Conservation (phyloP, 2,113 vertebrate genomes). For the Hepsetus odoe region DNA sequence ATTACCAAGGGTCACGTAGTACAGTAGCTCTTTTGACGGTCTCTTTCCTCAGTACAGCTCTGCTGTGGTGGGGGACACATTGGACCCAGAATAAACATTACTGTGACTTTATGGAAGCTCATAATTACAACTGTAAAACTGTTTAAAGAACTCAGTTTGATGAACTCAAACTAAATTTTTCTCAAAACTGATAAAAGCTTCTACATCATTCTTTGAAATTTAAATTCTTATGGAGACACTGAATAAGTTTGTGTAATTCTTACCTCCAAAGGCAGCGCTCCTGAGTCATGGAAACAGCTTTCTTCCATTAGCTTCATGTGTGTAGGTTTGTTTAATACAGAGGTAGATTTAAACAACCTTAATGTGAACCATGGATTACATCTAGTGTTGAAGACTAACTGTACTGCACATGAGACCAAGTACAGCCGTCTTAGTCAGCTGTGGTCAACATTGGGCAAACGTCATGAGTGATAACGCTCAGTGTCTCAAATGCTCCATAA, state of each 20-base stretch:
- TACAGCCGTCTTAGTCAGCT: conserved; percentile 35
- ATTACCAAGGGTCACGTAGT: no score
- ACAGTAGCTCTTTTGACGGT: no score
- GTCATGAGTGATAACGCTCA: conserved; percentile 33
- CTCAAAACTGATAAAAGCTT: background rate
- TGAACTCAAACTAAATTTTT: background rate
- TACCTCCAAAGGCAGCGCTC: conserved; percentile 11
- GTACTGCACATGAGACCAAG: conserved; percentile 16
- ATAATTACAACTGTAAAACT: no score
- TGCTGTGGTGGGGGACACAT: no score
- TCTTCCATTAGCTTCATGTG: conserved; percentile 38
- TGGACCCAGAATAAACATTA: no score
- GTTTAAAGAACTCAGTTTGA: no score
- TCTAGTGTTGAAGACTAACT: conserved; percentile 6
- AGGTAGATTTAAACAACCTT: background rate
- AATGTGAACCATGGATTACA: background rate
- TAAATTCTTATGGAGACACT: no score
- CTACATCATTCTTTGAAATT: no score
- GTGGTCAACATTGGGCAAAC: background rate
- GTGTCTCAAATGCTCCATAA: background rate
- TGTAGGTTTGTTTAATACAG: background rate
- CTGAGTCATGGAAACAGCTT: conserved; percentile 1
- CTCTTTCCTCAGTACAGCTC: background rate
- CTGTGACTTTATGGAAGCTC: no score
- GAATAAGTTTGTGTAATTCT: background rate